Base-by-base conservation (phyloP, 2,113 vertebrate species). In the Promerops cafer region DNA sequence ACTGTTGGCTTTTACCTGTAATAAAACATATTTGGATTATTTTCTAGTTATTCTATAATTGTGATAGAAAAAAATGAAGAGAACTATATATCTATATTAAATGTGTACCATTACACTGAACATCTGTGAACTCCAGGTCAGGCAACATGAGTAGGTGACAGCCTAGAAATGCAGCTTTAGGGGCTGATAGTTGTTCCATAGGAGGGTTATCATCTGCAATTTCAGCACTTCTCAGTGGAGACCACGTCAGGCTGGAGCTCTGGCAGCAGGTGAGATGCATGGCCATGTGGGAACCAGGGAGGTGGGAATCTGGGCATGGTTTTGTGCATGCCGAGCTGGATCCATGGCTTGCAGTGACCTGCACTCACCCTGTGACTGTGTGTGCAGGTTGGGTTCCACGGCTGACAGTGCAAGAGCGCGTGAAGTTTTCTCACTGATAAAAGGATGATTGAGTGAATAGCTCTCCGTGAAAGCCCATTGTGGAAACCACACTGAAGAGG, bases 291-390 rank as follows among this genome's bases (percentile, higher is more conserved):
- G 21, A 61, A 66, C 10, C 33, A 23, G 44, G 27, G 42, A 30
- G 49, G 27, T 2, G 8, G 49, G 49, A 35, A 18, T 8, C 16
- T 85, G 75, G 49, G 18, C 28, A 27, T 16, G 39, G 27, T 7
- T 82, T 72, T 10, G 19, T 18, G 14, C 14, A 1, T 1, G 1
- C 16, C 23, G 24, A 44, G 16, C 44, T 57, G 57, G 57, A 35
- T 8, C 24, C 5, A 11, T 7, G 16, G 47, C 50, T 40, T 39
- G 44, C 9, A 6, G 80, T 16, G 64, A 47, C 30, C 83, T 70
- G 28, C 21, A 9, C 33, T 50, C 2, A 0, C 26, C 0, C 5
- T 31, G 17, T 18, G 35, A 45, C 22, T 37, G 16, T 1, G 0
- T 10, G 20, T 8, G 6, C 31, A 45, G 9, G 20, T 1, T 42